Evolutionary conservation across 2,888 invertebrate species (phyloP), one percentile per base, ranked within the genome.

Genomic region (Scotopteryx bipunctaria): DNA sequence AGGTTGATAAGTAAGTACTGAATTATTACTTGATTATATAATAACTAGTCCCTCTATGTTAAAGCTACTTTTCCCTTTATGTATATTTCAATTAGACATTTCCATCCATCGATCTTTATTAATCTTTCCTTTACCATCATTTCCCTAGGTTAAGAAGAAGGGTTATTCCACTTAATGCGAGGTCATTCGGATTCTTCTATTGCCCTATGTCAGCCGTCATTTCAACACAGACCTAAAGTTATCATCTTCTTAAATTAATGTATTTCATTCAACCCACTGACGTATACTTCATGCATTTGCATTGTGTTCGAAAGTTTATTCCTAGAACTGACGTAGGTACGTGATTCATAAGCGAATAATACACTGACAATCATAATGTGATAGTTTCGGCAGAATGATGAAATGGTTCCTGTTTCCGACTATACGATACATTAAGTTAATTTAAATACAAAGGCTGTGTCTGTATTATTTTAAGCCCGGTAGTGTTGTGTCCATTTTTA

Each of bases 381-480:
- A 67, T 61, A 54, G 59, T 57, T 59, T 65, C 63, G 63, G 66
- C 63, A 71, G 74, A 72, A 69, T 71, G 66, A 72, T 70, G 65
- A 57, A 55, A 63, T 60, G 64, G 80, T 84, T 85, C 86, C 85
- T 77, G 81, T 81, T 84, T 85, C 83, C 85, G 78, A 73, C 69
- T 70, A 67, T 58, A 55, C 61, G 56, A 63, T 49, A 69, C 69
- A 69, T 68, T 75, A 64, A 69, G 72, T 68, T 76, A 47, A 83
- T 86, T 85, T 82, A 73, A 81, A 86, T 85, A 80, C 85, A 85
- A 84, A 80, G 76, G 66, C 59, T 58, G 59, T 51, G 56, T 64
- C 43, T 59, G 64, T 55, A 48, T 59, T 55, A n/a, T n/a, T 67
- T 11, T 17, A 70, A 69, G 53, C 71, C 75, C 75, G 72, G 76